phyloP scores from a whole-genome alignment of 2,888 invertebrate species.

The Ochropacha duplaris region DNA sequence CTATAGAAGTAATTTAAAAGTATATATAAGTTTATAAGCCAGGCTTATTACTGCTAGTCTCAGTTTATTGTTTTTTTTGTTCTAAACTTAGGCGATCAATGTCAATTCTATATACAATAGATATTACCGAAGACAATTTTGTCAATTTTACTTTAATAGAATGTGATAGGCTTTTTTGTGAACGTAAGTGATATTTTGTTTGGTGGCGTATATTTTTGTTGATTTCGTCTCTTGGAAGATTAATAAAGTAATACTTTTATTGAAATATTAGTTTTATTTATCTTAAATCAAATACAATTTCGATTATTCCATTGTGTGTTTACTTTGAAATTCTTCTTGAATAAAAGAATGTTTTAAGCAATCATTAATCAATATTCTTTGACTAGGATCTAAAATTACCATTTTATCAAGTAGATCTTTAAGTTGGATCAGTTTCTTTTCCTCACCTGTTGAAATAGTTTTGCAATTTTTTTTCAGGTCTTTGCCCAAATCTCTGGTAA shows the following conservation, averaged over 20 bases:
- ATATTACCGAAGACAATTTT: constrained; percentile 26
- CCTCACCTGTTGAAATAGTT: constrained; percentile 91
- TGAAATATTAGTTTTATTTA: constrained; percentile 52
- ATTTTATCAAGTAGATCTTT: constrained; percentile 96
- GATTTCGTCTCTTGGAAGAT: constrained; percentile 54
- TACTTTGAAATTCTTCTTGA: constrained; percentile 31
- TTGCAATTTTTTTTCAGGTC: constrained; percentile 93
- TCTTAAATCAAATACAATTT: constrained; percentile 7
- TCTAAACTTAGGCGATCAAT: constrained; percentile 18
- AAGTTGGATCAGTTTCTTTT: constrained; percentile 94
- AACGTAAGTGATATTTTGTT: constrained; percentile 74
- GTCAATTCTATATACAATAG: constrained; percentile 33
- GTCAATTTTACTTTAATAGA: constrained; percentile 65
- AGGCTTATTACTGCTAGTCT: constrained; percentile 19
- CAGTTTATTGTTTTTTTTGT: not conserved
- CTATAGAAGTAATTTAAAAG: not conserved
- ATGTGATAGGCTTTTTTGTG: constrained; percentile 70
- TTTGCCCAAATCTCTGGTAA: constrained; percentile 91
- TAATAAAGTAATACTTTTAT: constrained; percentile 66
- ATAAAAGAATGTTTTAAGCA: constrained; percentile 97
- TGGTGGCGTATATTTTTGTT: constrained; percentile 74
- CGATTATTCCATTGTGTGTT: constrained; percentile 20
- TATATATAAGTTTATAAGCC: constrained; percentile 9
- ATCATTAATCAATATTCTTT: constrained; percentile 93
- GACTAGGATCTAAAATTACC: constrained; percentile 93